Evolutionary conservation across 2,888 invertebrate genomes (phyloP).

Genomic region (Bhutanitis thaidina): DNA sequence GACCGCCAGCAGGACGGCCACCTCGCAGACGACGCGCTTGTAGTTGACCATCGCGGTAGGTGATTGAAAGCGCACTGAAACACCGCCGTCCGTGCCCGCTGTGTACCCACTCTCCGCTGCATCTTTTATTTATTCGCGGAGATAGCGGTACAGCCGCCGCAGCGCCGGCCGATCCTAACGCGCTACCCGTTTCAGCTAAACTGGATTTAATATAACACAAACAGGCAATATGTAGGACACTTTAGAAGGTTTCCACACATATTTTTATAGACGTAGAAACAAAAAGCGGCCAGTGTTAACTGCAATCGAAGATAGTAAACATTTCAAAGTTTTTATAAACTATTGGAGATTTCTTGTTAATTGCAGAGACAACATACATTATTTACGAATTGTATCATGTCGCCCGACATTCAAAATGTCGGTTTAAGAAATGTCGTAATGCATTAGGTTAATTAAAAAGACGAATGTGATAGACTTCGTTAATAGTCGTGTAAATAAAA

Average conservation of each 20-base stretch:
- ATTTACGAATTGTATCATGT: no score
- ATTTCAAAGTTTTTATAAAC: constrained; percentile 1
- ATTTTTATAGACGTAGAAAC: constrained; percentile 6
- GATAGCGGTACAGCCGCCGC: constrained; percentile 72
- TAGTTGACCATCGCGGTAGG: constrained; percentile 72
- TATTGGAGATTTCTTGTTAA: background rate
- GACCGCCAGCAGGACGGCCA: constrained; percentile 41
- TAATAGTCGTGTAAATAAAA: no score
- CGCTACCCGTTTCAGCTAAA: constrained; percentile 55
- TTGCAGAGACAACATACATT: no score
- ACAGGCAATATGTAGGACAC: constrained; percentile 46
- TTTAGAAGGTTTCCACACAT: constrained; percentile 21
- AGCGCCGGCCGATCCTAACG: constrained; percentile 38
- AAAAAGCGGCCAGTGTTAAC: constrained; percentile 13
- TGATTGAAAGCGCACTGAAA: constrained; percentile 57
- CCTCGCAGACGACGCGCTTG: constrained; percentile 65
- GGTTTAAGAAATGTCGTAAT: no score
- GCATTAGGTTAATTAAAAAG: no score
- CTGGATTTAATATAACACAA: constrained; percentile 60
- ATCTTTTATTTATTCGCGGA: constrained; percentile 77
- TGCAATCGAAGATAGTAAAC: constrained; percentile 2
- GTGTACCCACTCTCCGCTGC: constrained; percentile 66
- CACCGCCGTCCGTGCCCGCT: constrained; percentile 52
- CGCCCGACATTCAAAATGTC: no score
- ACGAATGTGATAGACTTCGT: no score